Conservation (phyloP, 2,113 vertebrate species). For the Bothrops jararaca region DNA sequence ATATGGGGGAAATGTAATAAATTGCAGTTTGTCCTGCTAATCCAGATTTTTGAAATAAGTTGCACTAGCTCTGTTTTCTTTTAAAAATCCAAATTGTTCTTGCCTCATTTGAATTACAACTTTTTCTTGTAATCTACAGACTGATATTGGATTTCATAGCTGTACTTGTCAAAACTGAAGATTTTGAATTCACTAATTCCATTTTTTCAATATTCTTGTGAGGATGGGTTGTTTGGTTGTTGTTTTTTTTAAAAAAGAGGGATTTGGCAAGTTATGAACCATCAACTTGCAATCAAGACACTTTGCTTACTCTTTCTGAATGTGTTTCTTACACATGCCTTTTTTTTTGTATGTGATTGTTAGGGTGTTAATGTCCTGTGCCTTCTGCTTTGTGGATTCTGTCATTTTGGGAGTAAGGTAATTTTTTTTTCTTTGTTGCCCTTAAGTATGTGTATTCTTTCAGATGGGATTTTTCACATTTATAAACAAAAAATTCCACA, state of each 20-base stretch:
- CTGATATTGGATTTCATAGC: constrained; percentile 32
- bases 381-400: constrained; percentile 48
- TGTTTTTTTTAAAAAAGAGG: not conserved
- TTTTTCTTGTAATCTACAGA: constrained; percentile 38
- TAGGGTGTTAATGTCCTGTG: constrained; percentile 49
- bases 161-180: constrained; percentile 31
- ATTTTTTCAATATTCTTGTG: constrained; percentile 7
- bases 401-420: constrained; percentile 27
- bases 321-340: constrained; percentile 54
- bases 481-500: not conserved
- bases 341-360: constrained; percentile 52
- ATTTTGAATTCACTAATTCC: constrained; percentile 25
- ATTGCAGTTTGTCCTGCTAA: not conserved
- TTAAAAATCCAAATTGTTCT: constrained; percentile 26
- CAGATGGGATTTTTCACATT: constrained; percentile 6
- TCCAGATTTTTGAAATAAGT: not conserved
- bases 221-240: not conserved
- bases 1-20: not conserved
- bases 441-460: constrained; percentile 16
- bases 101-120: constrained; percentile 20
- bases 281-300: constrained; percentile 44
- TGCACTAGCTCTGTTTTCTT: not conserved
- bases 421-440: constrained; percentile 35
- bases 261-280: constrained; percentile 40
- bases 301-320: constrained; percentile 59